Conservation (phyloP, 2,888 invertebrate genomes). For the Brassicogethes aeneus region DNA sequence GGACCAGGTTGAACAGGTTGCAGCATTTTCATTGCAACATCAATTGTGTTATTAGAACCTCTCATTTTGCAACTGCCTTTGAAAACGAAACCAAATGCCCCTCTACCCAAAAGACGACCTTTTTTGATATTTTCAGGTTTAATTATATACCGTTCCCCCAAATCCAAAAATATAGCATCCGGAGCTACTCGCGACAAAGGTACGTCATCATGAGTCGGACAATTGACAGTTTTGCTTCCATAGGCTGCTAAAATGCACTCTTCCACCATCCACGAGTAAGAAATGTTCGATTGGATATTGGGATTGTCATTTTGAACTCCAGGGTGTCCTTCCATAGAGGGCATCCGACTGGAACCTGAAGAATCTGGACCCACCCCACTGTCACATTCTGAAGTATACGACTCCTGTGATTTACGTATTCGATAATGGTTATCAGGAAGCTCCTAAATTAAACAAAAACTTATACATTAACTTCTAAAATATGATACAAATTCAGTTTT, state of each 20-base stretch:
- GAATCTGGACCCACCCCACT: constrained; percentile 83
- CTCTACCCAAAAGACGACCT: constrained; percentile 77
- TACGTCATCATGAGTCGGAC: constrained; percentile 72
- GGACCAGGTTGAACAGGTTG: constrained; percentile 86
- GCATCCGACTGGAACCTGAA: constrained; percentile 72
- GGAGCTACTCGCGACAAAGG: constrained; percentile 78
- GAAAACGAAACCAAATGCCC: constrained; percentile 97
- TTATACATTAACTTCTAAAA: too few species aligned
- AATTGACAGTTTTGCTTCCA: constrained; percentile 58
- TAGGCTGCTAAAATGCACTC: constrained; percentile 89
- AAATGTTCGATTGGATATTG: constrained; percentile 23
- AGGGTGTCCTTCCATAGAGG: constrained; percentile 72
- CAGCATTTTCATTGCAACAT: constrained; percentile 91
- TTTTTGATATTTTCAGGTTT: constrained; percentile 73
- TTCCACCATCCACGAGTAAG: constrained; percentile 87
- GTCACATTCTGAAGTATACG: constrained; percentile 73
- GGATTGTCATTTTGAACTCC: constrained; percentile 36
- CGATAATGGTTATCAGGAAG: constrained; percentile 22
- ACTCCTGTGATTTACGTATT: constrained; percentile 56
- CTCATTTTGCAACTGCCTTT: constrained; percentile 62
- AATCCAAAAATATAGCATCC: constrained; percentile 84
- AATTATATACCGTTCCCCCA: constrained; percentile 73
- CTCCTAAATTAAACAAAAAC: too few species aligned
- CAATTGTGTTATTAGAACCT: constrained; percentile 47
- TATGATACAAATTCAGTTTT: too few species aligned